A percentile compares a stretch with the other conserved stretches of the same genome.
phyloP scores from a whole-genome alignment of 2,888 invertebrate genomes.

The Pteria penguin region DNA sequence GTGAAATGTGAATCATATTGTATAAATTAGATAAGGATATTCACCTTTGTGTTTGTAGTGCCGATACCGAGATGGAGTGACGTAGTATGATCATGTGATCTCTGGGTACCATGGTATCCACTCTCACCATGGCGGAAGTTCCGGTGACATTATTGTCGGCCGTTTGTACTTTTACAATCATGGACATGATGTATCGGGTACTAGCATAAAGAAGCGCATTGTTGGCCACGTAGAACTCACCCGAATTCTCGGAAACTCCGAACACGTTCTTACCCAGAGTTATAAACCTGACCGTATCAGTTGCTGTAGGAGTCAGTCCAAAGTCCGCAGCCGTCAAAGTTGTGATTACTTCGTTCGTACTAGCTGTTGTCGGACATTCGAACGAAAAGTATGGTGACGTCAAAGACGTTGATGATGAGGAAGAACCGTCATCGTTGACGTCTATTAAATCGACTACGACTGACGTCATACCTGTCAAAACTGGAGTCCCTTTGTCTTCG shows the following conservation, averaged over 20 bases:
- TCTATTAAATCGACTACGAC: slow-evolving; percentile 53
- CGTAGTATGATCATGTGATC: slow-evolving; percentile 49
- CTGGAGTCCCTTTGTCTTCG: slow-evolving; percentile 48
- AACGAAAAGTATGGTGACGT: slow-evolving; percentile 41
- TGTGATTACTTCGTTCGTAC: slow-evolving; percentile 42
- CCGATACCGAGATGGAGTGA: slow-evolving; percentile 43
- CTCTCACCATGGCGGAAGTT: slow-evolving; percentile 48
- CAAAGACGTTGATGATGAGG: neutral
- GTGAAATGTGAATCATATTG: too few relatives aligned
- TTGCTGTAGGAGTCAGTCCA: slow-evolving; percentile 37
- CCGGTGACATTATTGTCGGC: slow-evolving; percentile 23
- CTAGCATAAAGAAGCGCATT: slow-evolving; percentile 30
- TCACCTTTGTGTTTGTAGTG: slow-evolving; percentile 54
- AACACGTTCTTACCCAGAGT: slow-evolving; percentile 46
- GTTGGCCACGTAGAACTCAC: slow-evolving; percentile 50
- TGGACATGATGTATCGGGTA: slow-evolving; percentile 43
- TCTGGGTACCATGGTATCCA: slow-evolving; percentile 51
- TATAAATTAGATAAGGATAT: too few relatives aligned
- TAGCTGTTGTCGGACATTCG: slow-evolving; percentile 50
- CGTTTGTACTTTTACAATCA: slow-evolving; percentile 36
- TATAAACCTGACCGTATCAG: slow-evolving; percentile 41
- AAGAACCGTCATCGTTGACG: slow-evolving; percentile 42
- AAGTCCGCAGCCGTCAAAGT: slow-evolving; percentile 51
- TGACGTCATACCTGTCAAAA: slow-evolving; percentile 33
- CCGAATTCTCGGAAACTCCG: slow-evolving; percentile 48